These are phyloP conservation scores for Oryzias celebensis DNA, from an alignment of 2,113 vertebrate species.

Conservation along the genomic window DNA sequence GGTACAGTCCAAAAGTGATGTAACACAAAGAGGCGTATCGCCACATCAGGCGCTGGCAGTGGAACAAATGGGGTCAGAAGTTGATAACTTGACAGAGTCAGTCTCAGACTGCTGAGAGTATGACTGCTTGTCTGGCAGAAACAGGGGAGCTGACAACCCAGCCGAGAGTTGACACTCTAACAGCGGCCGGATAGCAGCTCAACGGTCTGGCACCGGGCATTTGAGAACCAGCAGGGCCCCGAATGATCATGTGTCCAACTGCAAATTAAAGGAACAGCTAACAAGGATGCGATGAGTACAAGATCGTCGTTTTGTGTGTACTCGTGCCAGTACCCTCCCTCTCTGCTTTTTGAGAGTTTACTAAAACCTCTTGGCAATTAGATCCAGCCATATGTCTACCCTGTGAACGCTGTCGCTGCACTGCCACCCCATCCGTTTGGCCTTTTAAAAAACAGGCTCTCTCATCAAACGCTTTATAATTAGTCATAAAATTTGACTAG, in stretches of 20 bases:
- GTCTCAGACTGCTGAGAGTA: conserved; percentile 19
- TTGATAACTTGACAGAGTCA: conserved; percentile 60
- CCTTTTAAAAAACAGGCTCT: conserved; percentile 52
- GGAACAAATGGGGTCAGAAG: conserved; percentile 67
- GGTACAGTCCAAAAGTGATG: conserved; percentile 27
- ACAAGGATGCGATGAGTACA: conserved; percentile 46
- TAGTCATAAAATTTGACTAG: conserved; percentile 61
- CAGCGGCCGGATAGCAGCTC: conserved; percentile 16
- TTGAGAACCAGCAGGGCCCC: conserved; percentile 31
- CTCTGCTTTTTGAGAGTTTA: conserved; percentile 20
- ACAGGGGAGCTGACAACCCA: conserved; percentile 24
- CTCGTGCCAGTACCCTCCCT: conserved; percentile 20
- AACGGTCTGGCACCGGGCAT: conserved; percentile 20
- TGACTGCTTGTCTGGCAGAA: conserved; percentile 24
- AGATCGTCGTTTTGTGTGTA: conserved; percentile 33
- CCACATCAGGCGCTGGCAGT: conserved; percentile 43
- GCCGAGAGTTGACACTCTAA: conserved; percentile 10
- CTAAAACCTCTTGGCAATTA: conserved; percentile 54
- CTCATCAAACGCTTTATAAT: conserved; percentile 64
- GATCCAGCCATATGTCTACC: conserved; percentile 58
- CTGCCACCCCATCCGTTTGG: conserved; percentile 53
- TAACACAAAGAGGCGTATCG: conserved; percentile 38
- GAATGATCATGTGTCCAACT: conserved; percentile 42
- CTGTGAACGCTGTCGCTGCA: conserved; percentile 44
- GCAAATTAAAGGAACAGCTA: conserved; percentile 53